Evolutionary conservation across 1,140 invertebrate genomes (phyloP), one percentile per base, ranked within the genome.

Genomic region (Cotesia chilonis): DNA sequence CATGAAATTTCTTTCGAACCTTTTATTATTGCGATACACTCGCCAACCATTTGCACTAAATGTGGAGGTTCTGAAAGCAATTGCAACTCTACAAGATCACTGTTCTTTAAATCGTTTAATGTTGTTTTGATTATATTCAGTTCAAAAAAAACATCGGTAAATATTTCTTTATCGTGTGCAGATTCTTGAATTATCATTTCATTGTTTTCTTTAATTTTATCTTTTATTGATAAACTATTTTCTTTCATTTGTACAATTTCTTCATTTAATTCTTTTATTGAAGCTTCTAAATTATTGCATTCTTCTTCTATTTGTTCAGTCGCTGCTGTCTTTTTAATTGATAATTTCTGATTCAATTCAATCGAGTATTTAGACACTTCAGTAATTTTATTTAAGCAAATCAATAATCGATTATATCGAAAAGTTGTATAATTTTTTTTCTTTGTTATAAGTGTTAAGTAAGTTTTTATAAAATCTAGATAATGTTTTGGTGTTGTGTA

Each of bases 401-500:
- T 85, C 0, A 82, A 80, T 2, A 89, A 76, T 14, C 85, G 81
- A 63, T 83, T 69, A 7, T 84, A 80, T 60, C 88, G 87, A 10
- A 75, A 76, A n/a, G 80, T 81, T 3, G 89, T 88, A 17, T 87
- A 87, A 0, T 78, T 73, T 28, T 82, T 85, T 52, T 87, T 88
- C n/a, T 91, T 92, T 64, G 93, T 89, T 2, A 97, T 81, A 4
- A 96, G 83, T 73, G 88, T 89, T 1, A 95, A 78, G 79, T 96
- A 97, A 0, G 90, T 92, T 63, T 91, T 91, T 52, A 97, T 92
- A 74, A 91, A 96, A 83, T 96, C 95, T 72, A 97, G 85, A 81
- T 94, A 98, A 80, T 97, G 95, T 76, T 95, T 96, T 1, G 95
- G 95, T 3, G 95, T 96, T 1, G 96, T 92, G 79, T 93, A 96